A percentile compares a stretch with the other conserved stretches of the same genome.
These are phyloP conservation scores for Clamator glandarius DNA, from an alignment of 2,797 vertebrate genomes.

Conservation along the genomic window DNA sequence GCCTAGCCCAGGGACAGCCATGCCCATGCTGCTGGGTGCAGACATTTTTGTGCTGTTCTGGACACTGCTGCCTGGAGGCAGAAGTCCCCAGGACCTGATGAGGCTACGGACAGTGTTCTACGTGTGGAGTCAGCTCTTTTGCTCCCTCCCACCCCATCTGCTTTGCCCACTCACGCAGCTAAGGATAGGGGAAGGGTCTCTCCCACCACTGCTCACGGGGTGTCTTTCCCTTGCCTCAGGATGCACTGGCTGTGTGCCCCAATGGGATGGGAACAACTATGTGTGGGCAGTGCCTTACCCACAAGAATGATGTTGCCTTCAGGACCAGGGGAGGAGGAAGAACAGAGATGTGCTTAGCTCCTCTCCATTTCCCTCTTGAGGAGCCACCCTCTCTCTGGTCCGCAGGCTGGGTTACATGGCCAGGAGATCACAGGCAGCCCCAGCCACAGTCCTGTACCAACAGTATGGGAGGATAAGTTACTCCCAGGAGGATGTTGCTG, in stretches of 20 bases:
- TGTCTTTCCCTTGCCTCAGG: background rate
- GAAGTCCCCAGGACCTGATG: background rate
- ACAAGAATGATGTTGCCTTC: background rate
- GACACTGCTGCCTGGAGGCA: background rate
- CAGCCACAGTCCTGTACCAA: fast-evolving
- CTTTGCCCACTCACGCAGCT: background rate
- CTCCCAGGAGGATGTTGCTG: background rate
- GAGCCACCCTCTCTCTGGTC: background rate
- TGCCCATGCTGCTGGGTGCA: background rate
- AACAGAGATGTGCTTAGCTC: background rate
- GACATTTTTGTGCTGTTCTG: background rate
- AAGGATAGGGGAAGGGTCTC: background rate
- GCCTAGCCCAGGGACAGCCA: background rate
- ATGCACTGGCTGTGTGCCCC: background rate
- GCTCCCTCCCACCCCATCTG: background rate
- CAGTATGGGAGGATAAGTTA: fast-evolving
- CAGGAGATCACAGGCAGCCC: fast-evolving
- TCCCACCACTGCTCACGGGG: background rate
- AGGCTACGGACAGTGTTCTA: background rate
- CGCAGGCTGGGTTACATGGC: background rate
- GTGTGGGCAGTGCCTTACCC: background rate
- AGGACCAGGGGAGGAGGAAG: background rate
- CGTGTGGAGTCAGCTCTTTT: background rate
- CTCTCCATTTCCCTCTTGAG: fast-evolving
- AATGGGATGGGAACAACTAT: fast-evolving